These are phyloP conservation scores for Tetragonula carbonaria DNA, from an alignment of 2,888 invertebrate genomes.

Conservation along the genomic window DNA sequence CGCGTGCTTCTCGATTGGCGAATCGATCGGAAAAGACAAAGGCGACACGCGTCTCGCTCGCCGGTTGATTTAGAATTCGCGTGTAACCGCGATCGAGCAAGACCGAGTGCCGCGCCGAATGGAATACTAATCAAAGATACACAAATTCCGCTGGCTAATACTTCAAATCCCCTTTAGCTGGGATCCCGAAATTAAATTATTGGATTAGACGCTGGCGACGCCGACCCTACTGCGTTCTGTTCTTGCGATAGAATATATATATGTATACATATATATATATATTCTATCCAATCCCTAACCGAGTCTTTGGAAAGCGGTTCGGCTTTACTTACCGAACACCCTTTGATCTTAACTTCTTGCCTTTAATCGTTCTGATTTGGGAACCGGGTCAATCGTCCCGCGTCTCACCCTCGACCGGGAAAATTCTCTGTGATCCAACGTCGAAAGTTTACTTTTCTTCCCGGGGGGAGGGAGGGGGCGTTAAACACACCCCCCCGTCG, in stretches of 20 bases:
- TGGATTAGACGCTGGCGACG: conserved; percentile 81
- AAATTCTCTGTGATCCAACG: background rate
- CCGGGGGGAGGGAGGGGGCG: background rate
- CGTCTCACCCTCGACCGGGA: too few relatives aligned
- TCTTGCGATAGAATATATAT: conserved; percentile 41
- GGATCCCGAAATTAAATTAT: conserved; percentile 83
- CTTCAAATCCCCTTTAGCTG: conserved; percentile 83
- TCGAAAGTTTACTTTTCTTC: background rate
- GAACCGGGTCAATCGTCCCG: background rate
- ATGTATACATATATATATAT: too few relatives aligned
- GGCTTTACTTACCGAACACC: conserved; percentile 49
- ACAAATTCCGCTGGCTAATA: conserved; percentile 83
- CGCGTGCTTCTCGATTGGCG: too few relatives aligned
- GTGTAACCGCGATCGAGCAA: conserved; percentile 80
- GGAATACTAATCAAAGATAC: conserved; percentile 84
- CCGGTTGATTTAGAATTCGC: conserved; percentile 82
- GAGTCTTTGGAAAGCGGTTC: conserved; percentile 59
- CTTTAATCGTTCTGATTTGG: conserved; percentile 35
- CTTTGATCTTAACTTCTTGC: conserved; percentile 55
- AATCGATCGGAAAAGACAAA: conserved; percentile 65
- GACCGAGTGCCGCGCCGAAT: conserved; percentile 77
- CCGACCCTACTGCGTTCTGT: conserved; percentile 69
- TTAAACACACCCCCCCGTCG: background rate
- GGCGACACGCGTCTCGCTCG: conserved; percentile 62
- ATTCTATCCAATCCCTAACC: conserved; percentile 56